These are phyloP conservation scores for Ceramica pisi DNA, from an alignment of 2,888 invertebrate species.

Conservation along the genomic window DNA sequence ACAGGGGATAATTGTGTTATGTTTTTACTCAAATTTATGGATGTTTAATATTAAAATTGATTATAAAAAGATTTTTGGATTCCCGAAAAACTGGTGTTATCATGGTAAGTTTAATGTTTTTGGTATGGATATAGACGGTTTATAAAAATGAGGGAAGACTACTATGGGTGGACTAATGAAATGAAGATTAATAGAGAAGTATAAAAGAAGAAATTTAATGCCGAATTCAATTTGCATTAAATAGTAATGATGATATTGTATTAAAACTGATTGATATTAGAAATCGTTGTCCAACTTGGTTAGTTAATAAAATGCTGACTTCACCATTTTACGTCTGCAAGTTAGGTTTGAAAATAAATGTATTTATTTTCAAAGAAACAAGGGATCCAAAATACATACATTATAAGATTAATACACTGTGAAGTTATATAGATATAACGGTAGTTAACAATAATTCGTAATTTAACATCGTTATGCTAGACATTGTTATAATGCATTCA, in stretches of 20 bases:
- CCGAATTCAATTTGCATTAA: no score
- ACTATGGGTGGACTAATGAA: neutral
- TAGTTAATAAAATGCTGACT: no score
- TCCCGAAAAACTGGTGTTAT: neutral
- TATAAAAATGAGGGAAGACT: no score
- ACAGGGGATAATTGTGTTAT: constrained; percentile 28
- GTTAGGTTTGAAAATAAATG: no score
- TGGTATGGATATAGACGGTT: neutral
- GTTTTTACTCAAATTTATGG: constrained; percentile 27
- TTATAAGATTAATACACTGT: no score
- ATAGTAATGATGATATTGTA: no score
- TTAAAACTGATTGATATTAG: no score
- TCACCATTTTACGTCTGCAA: no score
- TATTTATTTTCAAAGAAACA: no score
- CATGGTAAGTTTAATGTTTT: neutral
- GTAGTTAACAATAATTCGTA: neutral
- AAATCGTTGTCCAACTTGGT: no score
- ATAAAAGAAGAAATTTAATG: neutral
- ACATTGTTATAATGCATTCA: constrained; percentile 4
- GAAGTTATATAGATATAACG: no score
- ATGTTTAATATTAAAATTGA: constrained; percentile 25
- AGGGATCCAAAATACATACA: no score
- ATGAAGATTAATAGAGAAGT: neutral
- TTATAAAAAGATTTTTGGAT: neutral
- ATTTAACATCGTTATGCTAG: neutral